Evolutionary conservation across 2,888 invertebrate species (phyloP).

Genomic region (Tenthredo distinguenda): DNA sequence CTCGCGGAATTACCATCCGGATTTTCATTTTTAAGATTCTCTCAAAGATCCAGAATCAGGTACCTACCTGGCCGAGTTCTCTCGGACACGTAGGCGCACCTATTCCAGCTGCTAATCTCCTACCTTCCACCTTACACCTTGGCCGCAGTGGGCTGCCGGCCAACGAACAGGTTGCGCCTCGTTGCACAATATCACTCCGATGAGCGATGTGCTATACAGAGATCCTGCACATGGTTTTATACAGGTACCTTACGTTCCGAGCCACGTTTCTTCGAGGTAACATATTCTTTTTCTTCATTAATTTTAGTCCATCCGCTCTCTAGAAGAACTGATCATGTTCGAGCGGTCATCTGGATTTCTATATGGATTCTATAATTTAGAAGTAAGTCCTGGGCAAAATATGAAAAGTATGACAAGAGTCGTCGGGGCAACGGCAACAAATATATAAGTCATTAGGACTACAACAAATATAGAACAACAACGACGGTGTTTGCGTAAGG

Average conservation of each 20-base stretch:
- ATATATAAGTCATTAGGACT: too few species aligned
- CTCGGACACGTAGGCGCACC: constrained; percentile 9
- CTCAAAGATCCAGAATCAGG: background rate
- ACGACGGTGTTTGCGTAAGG: too few species aligned
- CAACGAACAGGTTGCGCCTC: constrained; percentile 44
- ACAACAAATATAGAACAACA: too few species aligned
- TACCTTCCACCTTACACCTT: constrained; percentile 46
- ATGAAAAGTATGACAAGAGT: too few species aligned
- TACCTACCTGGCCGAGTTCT: background rate
- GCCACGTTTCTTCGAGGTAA: too few species aligned
- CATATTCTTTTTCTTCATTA: too few species aligned
- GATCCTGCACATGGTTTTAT: background rate
- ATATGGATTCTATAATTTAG: too few species aligned
- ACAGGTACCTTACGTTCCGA: background rate
- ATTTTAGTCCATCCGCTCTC: too few species aligned
- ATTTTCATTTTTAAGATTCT: background rate
- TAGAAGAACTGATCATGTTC: too few species aligned
- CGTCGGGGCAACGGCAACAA: too few species aligned
- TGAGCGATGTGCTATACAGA: constrained; percentile 31
- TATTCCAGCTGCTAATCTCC: constrained; percentile 42
- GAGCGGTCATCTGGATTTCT: too few species aligned
- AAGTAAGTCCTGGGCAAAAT: too few species aligned
- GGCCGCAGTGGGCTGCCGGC: constrained; percentile 35
- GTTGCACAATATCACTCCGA: constrained; percentile 47
- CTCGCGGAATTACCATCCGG: background rate